Percentiles rank a stretch among this genome's conserved stretches.
These are phyloP conservation scores for Lasioglossum villosulum DNA, from an alignment of 2,888 invertebrate species.

Conservation along the genomic window DNA sequence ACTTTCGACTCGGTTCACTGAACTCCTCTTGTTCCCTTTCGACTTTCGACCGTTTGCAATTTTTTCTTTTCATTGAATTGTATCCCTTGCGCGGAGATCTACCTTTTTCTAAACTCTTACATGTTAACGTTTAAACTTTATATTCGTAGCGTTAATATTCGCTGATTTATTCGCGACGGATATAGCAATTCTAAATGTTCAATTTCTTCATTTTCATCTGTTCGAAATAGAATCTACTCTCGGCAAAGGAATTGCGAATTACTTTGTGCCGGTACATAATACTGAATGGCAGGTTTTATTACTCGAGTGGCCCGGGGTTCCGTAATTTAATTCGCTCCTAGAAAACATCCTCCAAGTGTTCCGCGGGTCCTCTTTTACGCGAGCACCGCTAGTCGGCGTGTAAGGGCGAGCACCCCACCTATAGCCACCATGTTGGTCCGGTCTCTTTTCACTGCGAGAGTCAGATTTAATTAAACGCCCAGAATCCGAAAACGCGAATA, in stretches of 20 bases:
- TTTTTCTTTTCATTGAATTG: not conserved
- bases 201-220: not conserved
- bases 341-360: conserved; percentile 43
- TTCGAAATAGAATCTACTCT: not conserved
- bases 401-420: conserved; percentile 1
- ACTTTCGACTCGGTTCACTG: not conserved
- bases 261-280: not conserved
- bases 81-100: too few species aligned
- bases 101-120: not conserved
- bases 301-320: not conserved
- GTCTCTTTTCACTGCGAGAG: conserved; percentile 37
- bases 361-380: conserved; percentile 28
- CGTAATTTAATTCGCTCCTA: conserved; percentile 40
- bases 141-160: too few species aligned
- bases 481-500: conserved; percentile 28
- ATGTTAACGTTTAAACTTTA: too few species aligned
- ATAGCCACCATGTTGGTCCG: conserved; percentile 1
- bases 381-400: conserved; percentile 8
- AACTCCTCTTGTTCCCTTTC: not conserved
- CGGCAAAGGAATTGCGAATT: not conserved
- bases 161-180: too few species aligned
- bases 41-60: not conserved
- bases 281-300: not conserved
- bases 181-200: not conserved
- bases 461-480: conserved; percentile 66